Evolutionary conservation across 2,113 vertebrate genomes (phyloP), one percentile per base, ranked within the genome.

Genomic region (Grammomys surdaster): DNA sequence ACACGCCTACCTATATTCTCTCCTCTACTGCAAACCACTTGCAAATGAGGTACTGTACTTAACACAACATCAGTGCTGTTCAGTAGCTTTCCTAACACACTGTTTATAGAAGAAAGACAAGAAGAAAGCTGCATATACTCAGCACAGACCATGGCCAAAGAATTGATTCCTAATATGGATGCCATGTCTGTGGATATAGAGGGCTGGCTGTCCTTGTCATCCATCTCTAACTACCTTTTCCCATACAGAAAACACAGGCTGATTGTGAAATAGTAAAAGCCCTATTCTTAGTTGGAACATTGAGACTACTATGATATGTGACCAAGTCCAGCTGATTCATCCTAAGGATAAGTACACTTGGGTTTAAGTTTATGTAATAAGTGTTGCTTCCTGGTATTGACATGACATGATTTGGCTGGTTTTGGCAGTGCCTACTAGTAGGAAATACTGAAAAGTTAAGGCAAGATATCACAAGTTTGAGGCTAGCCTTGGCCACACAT

Each of bases 271-370:
- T 40, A 96, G 85, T 84, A 93, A 97, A 65, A 13, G 48, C 80
- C 7, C 54, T 5, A 16, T 17, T 46, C 40, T 90, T 72, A 63
- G 28, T 5, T 87, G 63, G 88, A 80, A 95, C 88, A 80, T 13
- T 76, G 43, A 48, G 58, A 77, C 72, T 16, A 73, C 11, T 4
- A 31, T 14, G 65, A 22, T 36, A 22, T 51, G 31, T 24, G 67
- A 88, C 75, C 77, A 90, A 95, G 88, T 72, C 84, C 70, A 90
- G 54, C 0, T 48, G 75, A 77, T 86, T 89, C 48, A 93, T 33
- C 36, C 33, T 81, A 56, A 72, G 22, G 63, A 81, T 67, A 77
- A 88, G 72, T 56, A 36, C 17, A 36, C 76, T 95, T 82, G 80
- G 20, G 90, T 81, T 89, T 58, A 77, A 17, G 80, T 89, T 95